phyloP scores from a whole-genome alignment of 2,113 vertebrate species.

The Ifrita kowaldi region DNA sequence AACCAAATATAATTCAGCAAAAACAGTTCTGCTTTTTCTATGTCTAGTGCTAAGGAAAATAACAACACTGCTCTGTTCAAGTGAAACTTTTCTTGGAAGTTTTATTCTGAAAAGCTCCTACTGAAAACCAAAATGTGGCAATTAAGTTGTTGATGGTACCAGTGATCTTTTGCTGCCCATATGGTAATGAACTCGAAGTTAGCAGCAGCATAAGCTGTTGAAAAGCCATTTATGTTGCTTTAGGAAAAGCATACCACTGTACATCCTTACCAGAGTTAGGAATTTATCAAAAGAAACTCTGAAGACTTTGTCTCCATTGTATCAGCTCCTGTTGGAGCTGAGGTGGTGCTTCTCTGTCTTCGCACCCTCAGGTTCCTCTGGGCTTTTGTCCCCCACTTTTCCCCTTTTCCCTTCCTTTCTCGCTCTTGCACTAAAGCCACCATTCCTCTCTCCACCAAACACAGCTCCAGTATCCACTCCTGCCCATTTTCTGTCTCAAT shows the following conservation, averaged over 20 bases:
- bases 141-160: not conserved
- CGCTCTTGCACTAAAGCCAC: not conserved
- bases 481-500: not conserved
- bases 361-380: not conserved
- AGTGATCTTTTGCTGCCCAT: not conserved
- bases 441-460: not conserved
- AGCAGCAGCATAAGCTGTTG: not conserved
- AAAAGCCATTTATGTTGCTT: not conserved
- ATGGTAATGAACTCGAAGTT: not conserved
- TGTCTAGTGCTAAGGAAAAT: not conserved
- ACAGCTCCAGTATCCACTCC: not conserved
- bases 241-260: not conserved
- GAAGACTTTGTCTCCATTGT: not conserved
- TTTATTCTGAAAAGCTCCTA: not conserved
- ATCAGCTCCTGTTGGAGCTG: not conserved
- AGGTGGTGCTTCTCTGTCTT: not conserved
- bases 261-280: not conserved
- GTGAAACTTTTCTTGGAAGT: not conserved
- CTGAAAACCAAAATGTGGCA: not conserved
- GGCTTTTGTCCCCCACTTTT: not conserved
- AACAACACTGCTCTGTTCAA: not conserved
- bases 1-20: not conserved
- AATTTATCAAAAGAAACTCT: not conserved
- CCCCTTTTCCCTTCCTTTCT: not conserved
- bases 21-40: not conserved